phyloP scores from a whole-genome alignment of 1,140 invertebrate species.

The Drosophila miranda region DNA sequence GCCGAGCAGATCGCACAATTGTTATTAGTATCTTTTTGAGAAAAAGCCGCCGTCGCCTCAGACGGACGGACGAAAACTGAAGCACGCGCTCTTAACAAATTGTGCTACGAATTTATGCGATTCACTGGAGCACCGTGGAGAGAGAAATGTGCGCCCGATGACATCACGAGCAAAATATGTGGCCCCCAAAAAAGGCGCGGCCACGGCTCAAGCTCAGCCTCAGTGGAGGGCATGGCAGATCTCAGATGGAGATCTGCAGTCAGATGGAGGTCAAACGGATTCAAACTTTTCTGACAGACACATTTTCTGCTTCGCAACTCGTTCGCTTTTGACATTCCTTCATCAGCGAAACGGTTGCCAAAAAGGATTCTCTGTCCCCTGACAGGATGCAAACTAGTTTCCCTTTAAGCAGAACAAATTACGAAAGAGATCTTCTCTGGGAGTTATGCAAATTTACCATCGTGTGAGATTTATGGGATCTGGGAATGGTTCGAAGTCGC shows the following conservation, averaged over 20 bases:
- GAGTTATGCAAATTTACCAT: conserved; percentile 66
- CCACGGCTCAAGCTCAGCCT: conserved; percentile 4
- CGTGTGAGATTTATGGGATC: conserved; percentile 62
- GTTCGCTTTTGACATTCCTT: conserved; percentile 43
- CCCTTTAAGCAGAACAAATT: conserved; percentile 60
- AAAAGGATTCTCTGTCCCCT: conserved; percentile 45
- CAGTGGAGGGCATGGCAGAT: conserved; percentile 40
- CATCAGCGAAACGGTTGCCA: conserved; percentile 19
- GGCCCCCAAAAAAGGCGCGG: conserved; percentile 71
- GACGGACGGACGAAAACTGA: conserved; percentile 49
- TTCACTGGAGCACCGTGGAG: conserved; percentile 11
- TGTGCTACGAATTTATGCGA: conserved; percentile 74
- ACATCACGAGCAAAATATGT: conserved; percentile 72
- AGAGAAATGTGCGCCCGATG: conserved; percentile 50
- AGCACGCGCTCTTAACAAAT: conserved; percentile 79
- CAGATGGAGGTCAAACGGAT: conserved; percentile 41
- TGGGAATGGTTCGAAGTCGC: conserved; percentile 24
- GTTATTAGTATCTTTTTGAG: conserved; percentile 77
- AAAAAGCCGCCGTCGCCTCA: conserved; percentile 55
- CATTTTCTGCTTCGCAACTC: not conserved
- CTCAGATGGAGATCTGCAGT: conserved; percentile 47
- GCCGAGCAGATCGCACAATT: conserved; percentile 70
- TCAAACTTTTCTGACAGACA: conserved; percentile 8
- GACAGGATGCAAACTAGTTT: conserved; percentile 73
- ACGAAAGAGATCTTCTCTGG: conserved; percentile 28